Evolutionary conservation across 2,888 invertebrate species (phyloP).

Genomic region (Tetropium fuscum): DNA sequence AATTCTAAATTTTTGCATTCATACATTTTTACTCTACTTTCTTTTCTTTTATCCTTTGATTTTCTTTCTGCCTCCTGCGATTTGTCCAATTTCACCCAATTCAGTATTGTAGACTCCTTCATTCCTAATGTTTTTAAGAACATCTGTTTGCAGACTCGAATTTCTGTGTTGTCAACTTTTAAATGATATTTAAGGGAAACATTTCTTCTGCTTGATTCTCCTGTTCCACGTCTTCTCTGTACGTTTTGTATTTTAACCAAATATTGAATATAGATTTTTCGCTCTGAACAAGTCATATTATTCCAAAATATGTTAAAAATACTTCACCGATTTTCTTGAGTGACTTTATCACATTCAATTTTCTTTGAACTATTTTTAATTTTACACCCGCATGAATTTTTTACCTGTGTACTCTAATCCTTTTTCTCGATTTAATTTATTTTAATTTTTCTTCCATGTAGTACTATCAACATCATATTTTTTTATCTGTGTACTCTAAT

Average conservation of each 20-base stretch:
- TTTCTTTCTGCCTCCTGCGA: no score
- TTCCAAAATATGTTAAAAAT: not conserved
- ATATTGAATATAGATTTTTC: not conserved
- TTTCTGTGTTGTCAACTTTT: conserved; percentile 6
- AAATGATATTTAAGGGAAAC: conserved; percentile 11
- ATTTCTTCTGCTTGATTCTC: conserved; percentile 11
- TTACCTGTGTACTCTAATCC: no score
- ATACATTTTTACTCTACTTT: no score
- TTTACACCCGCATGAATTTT: no score
- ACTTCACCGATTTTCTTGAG: not conserved
- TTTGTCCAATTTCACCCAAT: no score
- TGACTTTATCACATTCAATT: not conserved
- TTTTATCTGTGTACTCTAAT: no score
- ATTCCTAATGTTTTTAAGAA: conserved; percentile 14
- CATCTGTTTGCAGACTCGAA: conserved; percentile 18
- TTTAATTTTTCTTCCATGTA: no score
- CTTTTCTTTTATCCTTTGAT: no score
- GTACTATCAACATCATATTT: no score
- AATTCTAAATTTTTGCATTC: no score
- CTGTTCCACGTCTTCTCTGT: conserved; percentile 1
- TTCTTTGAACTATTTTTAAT: no score
- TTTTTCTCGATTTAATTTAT: no score
- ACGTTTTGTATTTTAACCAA: not conserved
- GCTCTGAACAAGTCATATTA: not conserved
- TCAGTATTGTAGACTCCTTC: conserved; percentile 12